Evolutionary conservation across 2,113 vertebrate genomes (phyloP).

Genomic region (Struthidea cinerea): DNA sequence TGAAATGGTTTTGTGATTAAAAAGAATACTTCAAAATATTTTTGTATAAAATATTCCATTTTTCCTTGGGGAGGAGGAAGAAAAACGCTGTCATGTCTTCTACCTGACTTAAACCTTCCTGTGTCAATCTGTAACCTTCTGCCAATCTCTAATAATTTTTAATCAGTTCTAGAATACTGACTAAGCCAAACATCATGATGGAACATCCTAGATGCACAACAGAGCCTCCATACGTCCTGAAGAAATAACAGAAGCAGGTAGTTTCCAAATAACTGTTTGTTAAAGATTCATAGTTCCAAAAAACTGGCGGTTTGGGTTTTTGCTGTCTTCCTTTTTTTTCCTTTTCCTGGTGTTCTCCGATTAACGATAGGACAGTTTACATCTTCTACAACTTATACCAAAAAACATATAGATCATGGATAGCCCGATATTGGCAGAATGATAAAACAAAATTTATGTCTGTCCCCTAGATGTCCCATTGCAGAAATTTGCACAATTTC

Average conservation of each 20-base stretch:
- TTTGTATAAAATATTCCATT: fast-evolving
- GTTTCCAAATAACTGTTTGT: not conserved
- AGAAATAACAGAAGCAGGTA: not conserved
- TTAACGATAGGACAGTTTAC: not conserved
- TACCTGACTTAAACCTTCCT: not conserved
- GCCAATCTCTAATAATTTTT: not conserved
- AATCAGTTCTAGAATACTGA: not conserved
- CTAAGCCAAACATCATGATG: not conserved
- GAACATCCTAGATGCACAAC: not conserved
- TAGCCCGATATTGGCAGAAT: not conserved
- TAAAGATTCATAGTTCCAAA: not conserved
- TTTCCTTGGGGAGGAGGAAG: not conserved
- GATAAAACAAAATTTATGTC: not conserved
- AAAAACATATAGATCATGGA: not conserved
- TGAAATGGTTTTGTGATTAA: not conserved
- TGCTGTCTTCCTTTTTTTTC: fast-evolving
- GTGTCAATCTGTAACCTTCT: not conserved
- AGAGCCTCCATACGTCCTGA: not conserved
- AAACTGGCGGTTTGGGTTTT: not conserved
- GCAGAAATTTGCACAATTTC: not conserved
- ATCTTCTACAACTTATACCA: not conserved
- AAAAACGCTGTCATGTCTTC: not conserved
- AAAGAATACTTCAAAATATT: not conserved
- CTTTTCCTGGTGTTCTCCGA: not conserved
- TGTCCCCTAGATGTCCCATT: not conserved